Base-by-base conservation (phyloP, 2,797 vertebrate genomes). In the Pseudochromis fuscus region DNA sequence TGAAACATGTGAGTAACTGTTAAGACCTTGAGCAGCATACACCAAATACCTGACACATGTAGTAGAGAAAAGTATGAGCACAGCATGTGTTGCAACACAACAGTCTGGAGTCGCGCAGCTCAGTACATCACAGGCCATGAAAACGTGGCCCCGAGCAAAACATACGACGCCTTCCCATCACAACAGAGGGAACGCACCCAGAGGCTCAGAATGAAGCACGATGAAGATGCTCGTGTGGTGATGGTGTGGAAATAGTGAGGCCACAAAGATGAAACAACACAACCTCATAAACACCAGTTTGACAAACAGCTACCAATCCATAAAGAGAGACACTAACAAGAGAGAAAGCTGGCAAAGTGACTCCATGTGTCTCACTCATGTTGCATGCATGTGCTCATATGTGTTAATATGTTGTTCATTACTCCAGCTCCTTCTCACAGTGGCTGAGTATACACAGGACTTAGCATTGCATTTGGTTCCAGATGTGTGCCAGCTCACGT, bases 401-500 rank as follows among this genome's bases (percentile, higher is more conserved):
- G 35, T 63, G 46, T 27, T 69, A 86, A 82, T 77, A 66, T 67
- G 65, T 84, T 70, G 37, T 56, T 77, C 37, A 44, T 70, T 56
- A 68, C n/a, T 52, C 21, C n/a, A 16, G 31, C 37, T 45, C 45
- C 40, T 11, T 31, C 58, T 40, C 16, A 69, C 66, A 79, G 69
- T 75, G 77, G 67, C 70, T 77, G 37, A 21, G 33, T 63, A 68
- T 63, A 68, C 53, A 77, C 45, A 23, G 25, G 31, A 58, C 49
- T 37, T 53, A 27, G 40, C 57, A 31, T 21, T 45, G 53, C 61
- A 74, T 71, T 70, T 28, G 31, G 50, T 60, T 51, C 70, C 85
- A 91, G 68, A 87, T 91, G 85, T 86, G 71, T 71, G 51, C 84
- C 79, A 86, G 74, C 75, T 81, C 71, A 77, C 64, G 68, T 77